Conservation (phyloP, 2,888 invertebrate species). For the Phorcus lineatus region DNA sequence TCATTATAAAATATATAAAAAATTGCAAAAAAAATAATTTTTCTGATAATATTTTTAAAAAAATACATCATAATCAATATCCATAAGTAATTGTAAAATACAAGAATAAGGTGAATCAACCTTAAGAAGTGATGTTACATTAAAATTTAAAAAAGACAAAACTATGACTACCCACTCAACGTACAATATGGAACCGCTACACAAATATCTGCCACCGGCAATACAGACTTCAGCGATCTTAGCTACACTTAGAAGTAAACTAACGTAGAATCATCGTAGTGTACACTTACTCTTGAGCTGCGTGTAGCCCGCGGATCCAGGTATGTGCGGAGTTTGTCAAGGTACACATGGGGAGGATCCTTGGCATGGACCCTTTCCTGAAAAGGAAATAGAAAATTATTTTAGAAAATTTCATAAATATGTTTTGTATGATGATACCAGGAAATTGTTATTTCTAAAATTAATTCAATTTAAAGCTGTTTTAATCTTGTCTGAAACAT, state of each 20-base stretch:
- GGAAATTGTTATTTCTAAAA: too few species aligned
- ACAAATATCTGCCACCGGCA: neutral
- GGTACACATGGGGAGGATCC: conserved; percentile 96
- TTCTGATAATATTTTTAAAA: too few species aligned
- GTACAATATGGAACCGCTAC: neutral
- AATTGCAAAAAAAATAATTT: too few species aligned
- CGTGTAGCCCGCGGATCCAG: conserved; percentile 96
- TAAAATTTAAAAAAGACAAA: neutral
- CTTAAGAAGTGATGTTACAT: neutral
- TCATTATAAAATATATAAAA: too few species aligned
- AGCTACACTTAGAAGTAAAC: neutral
- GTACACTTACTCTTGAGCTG: conserved; percentile 88
- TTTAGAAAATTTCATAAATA: too few species aligned
- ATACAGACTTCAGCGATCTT: neutral
- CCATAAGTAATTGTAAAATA: too few species aligned
- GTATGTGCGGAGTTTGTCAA: conserved; percentile 95
- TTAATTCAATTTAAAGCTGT: too few species aligned
- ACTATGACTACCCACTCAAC: neutral
- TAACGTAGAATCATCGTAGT: neutral
- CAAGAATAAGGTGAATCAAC: too few species aligned
- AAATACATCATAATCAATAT: too few species aligned
- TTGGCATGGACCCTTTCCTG: conserved; percentile 98
- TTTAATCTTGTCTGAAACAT: too few species aligned
- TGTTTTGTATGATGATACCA: too few species aligned
- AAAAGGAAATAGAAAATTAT: conserved; percentile 68